phyloP scores from a whole-genome alignment of 1,140 invertebrate genomes.

The Parapsyche elsis region DNA sequence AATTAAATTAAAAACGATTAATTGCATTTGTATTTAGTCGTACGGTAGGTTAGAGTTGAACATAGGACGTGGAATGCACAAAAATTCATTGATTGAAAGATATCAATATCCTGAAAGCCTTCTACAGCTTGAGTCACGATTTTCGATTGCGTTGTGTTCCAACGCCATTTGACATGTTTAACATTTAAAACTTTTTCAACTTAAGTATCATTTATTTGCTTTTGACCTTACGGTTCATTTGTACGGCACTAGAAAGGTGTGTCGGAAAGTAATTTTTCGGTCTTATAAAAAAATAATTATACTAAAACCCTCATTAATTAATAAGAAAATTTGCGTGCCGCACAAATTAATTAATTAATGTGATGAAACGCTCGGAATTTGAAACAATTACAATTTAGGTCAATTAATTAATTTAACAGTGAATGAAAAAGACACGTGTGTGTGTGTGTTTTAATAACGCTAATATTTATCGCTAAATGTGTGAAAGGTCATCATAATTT shows the following conservation, averaged over 20 bases:
- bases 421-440: too few relatives aligned
- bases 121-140: slow-evolving; percentile 11
- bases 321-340: not conserved
- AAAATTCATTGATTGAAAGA: slow-evolving; percentile 27
- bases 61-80: not conserved
- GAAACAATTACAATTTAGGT: not conserved
- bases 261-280: not conserved
- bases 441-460: not conserved
- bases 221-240: not conserved
- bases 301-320: not conserved
- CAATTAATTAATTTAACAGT: not conserved
- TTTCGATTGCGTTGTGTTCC: slow-evolving; percentile 17
- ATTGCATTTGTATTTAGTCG: not conserved
- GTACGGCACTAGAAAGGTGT: not conserved
- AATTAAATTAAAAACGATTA: not conserved
- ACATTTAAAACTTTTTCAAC: not conserved
- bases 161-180: not conserved
- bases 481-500: too few relatives aligned
- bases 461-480: not conserved
- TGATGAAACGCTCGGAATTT: not conserved
- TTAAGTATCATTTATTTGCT: too few relatives aligned
- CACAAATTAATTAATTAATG: not conserved
- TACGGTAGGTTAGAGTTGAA: not conserved
- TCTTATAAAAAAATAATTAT: not conserved
- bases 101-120: slow-evolving; percentile 18